Evolutionary conservation across 2,888 invertebrate genomes (phyloP), one percentile per base, ranked within the genome.

Genomic region (Agonopterix alstromeriana): DNA sequence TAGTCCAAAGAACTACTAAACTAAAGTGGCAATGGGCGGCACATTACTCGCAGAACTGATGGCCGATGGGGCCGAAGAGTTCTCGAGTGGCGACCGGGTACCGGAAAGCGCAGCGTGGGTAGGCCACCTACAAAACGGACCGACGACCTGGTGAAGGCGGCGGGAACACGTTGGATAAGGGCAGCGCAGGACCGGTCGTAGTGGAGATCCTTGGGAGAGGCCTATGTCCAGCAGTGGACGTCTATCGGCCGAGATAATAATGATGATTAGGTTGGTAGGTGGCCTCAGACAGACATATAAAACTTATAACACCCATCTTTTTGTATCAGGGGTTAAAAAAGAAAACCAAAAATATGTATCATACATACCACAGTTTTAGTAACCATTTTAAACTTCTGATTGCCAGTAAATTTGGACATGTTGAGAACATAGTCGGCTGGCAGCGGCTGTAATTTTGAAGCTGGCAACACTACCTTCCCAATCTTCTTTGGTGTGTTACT

Each of bases 401-500:
- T 57, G 0, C 69, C 56, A 0, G 61, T 54, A 5, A 73, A 49
- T 10, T 69, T 73, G 0, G 63, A 70, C 1, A 73, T 58, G 51
- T 77, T 74, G 0, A 84, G 56, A 7, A 82, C 63, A 36, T 76
- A 80, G 49, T 82, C 77, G 0, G 85, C 67, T 0, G 89, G 84
- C 36, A 88, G 45, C 0, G 88, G 84, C 11, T 79, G 77, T 8
- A 88, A 51, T 50, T 87, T 87, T 0, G 86, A 84, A 0, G 82
- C 82, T n/a, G 86, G 81, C 48, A 87, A 56, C 38, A 86, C 80
- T 2, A 82, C 3, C 12, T 67, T 74, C 42, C 70, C 77, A 0
- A 48, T 14, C 17, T 35, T 50, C 8, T 9, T 9, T n/a, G 36
- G 36, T 10, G 43, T 36, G 17, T 27, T 44, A 10, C 2, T n/a